phyloP scores from a whole-genome alignment of 2,888 invertebrate species.

The Acanthosepion esculentum region DNA sequence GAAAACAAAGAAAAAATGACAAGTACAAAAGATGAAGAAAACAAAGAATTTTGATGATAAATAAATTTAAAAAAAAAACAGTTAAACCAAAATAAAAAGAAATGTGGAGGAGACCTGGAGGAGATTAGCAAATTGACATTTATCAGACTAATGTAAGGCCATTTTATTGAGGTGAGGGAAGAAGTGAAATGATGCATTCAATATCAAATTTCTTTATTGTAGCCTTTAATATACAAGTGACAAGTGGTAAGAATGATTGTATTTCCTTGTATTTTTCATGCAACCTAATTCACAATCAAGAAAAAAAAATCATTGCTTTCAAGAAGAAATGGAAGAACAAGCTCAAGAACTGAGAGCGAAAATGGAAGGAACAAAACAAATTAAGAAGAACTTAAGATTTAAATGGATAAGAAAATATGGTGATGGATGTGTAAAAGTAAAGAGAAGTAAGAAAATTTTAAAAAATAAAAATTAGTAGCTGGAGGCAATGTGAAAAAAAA shows the following conservation, averaged over 20 bases:
- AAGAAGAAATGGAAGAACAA: not conserved
- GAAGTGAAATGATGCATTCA: constrained; percentile 11
- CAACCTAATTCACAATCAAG: not conserved
- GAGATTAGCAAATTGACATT: not conserved
- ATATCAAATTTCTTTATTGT: constrained; percentile 33
- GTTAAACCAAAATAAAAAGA: not conserved
- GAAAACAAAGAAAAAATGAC: not conserved
- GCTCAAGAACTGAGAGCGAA: not conserved
- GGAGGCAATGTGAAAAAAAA: not conserved
- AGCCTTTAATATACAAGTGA: not conserved
- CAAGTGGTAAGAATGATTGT: constrained; percentile 33
- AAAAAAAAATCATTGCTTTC: not conserved
- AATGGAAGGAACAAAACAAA: not conserved
- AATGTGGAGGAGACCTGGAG: not conserved
- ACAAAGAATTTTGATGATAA: not conserved
- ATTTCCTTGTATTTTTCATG: constrained; percentile 4
- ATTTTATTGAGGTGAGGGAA: not conserved
- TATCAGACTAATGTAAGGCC: constrained; percentile 4
- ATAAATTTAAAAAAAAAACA: not conserved
- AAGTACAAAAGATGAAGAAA: not conserved
- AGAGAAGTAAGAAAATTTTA: not conserved
- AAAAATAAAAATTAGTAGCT: not conserved
- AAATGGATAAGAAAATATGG: not conserved
- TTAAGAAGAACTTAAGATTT: not conserved
- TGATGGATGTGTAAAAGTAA: not conserved